Base-by-base conservation (phyloP, 2,888 invertebrate species). In the Ormyrus thymus region DNA sequence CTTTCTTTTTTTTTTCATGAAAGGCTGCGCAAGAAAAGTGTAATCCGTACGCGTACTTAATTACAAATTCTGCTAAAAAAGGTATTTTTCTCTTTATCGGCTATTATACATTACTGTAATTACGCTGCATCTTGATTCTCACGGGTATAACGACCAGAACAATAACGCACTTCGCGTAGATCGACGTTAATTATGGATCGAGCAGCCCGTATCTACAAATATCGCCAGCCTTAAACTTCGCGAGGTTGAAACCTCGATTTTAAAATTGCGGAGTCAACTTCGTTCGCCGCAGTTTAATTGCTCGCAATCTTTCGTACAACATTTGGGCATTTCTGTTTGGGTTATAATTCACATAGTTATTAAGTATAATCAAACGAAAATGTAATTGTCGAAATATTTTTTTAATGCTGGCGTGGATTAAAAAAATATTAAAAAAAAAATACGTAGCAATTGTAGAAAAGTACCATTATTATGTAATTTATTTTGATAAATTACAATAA, bases 141-240 rank as follows among this genome's bases (percentile, higher is more conserved):
- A 75, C 79, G 61, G n/a, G 55, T 65, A 65, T 61, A 64, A 71
- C 43, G 53, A 58, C 48, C 76, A 13, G 9, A 69, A 76, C 55
- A 80, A 68, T 73, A 51, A 69, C 13, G 64, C 59, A 43, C 29
- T 68, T 58, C 46, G 53, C 65, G 61, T 66, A 53, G 77, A 80
- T 80, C 74, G 62, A 74, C 77, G 76, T 65, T 73, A 74, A 74
- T 80, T 70, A 66, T 51, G 56, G 58, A 70, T 74, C 58, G 51
- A 62, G 13, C 43, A 7, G 15, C 43, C 13, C 29, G n/a, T 9
- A 56, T 66, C 56, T 51, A 72, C 66, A 79, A 68, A 76, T 72
- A 72, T 70, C 73, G 10, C 46, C n/a, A 9, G 15, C 11, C 43
- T 51, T 64, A 50, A 56, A 48, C 56, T 45, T 10, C 10, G 58